Conservation (phyloP, 2,888 invertebrate species). For the Drosophila neoperkinsi region DNA sequence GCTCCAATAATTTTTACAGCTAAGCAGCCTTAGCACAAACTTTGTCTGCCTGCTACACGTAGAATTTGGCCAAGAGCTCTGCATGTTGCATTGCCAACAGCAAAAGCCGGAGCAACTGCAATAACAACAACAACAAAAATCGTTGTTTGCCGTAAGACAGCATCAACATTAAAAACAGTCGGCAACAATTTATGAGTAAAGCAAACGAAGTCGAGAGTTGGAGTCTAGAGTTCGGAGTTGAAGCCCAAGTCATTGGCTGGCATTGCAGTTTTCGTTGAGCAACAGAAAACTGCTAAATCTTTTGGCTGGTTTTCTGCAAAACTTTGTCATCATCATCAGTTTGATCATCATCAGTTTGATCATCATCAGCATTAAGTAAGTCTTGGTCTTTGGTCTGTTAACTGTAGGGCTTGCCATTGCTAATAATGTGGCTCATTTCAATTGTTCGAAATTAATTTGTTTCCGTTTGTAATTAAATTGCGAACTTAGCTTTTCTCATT, state of each 20-base stretch:
- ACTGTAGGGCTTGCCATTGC: conserved; percentile 32
- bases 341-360: conserved; percentile 16
- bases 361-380: conserved; percentile 10
- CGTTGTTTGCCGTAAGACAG: conserved; percentile 44
- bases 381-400: conserved; percentile 3
- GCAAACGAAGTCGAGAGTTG: conserved; percentile 42
- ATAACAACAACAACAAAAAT: conserved; percentile 5
- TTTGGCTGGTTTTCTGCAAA: conserved; percentile 19
- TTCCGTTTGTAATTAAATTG: conserved; percentile 76
- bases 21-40: conserved; percentile 3
- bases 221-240: conserved; percentile 7
- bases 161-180: conserved; percentile 39
- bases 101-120: conserved; percentile 4
- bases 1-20: conserved; percentile 3
- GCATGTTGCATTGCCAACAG: conserved; percentile 43
- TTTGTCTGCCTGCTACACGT: conserved; percentile 14
- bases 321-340: conserved; percentile 6
- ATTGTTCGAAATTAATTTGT: conserved; percentile 72
- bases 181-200: conserved; percentile 36
- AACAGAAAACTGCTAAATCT: conserved; percentile 15
- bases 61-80: conserved; percentile 20
- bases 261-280: conserved; percentile 21
- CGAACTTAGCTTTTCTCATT: conserved; percentile 33
- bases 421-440: conserved; percentile 71
- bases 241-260: conserved; percentile 41